Conservation (phyloP, 2,113 vertebrate species). For the Ailuropoda melanoleuca region DNA sequence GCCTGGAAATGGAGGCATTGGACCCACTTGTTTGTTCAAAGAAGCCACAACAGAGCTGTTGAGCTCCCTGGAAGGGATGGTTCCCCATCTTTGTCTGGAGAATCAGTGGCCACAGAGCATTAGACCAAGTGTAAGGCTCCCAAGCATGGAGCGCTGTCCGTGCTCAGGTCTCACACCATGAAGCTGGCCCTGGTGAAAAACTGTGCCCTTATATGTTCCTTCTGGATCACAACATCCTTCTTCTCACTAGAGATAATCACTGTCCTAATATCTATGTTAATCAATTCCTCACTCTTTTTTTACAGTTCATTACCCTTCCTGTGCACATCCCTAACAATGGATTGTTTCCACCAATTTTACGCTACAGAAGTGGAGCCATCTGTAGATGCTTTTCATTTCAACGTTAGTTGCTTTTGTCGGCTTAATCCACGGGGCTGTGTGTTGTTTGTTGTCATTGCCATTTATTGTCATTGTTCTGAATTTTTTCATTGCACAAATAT, state of each 20-base stretch:
- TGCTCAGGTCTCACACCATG: fast-evolving
- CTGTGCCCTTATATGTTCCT: fast-evolving
- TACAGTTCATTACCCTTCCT: neutral
- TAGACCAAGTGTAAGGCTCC: neutral
- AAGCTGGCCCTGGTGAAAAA: neutral
- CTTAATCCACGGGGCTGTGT: neutral
- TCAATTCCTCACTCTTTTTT: neutral
- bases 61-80: fast-evolving
- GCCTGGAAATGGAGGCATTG: neutral
- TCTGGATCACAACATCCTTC: fast-evolving
- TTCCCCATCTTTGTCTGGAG: neutral
- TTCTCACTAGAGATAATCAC: neutral
- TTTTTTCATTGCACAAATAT: neutral
- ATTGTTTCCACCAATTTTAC: neutral
- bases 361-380: neutral
- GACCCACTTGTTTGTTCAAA: neutral
- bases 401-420: too few relatives aligned
- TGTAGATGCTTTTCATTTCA: neutral
- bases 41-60: fast-evolving
- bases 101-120: neutral
- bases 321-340: neutral
- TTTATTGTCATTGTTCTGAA: neutral
- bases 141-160: neutral
- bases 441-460: neutral
- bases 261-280: neutral